Conservation (phyloP, 1,140 invertebrate genomes). For the Hylaeus volcanicus region DNA sequence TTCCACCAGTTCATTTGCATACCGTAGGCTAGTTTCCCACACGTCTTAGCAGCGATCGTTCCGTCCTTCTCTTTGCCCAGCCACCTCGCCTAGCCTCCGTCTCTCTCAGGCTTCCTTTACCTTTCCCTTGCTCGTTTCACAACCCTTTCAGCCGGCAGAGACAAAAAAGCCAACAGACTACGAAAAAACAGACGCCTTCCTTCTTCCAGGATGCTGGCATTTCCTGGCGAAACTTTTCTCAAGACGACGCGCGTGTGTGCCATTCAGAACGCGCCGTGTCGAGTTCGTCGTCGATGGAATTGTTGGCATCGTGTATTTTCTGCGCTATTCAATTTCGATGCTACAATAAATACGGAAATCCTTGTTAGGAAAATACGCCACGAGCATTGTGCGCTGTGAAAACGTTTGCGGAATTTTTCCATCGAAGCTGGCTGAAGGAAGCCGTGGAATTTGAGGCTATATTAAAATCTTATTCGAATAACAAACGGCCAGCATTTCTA, state of each 20-base stretch:
- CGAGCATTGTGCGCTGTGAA: no score
- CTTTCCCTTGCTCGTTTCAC: constrained; percentile 19
- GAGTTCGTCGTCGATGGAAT: constrained; percentile 8
- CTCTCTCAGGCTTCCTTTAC: constrained; percentile 9
- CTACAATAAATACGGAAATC: not conserved
- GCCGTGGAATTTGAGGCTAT: no score
- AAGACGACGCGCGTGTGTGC: constrained; percentile 5
- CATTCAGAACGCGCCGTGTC: constrained; percentile 25
- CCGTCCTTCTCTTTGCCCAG: constrained; percentile 32
- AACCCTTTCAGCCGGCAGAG: constrained; percentile 62
- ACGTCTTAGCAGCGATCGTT: constrained; percentile 62
- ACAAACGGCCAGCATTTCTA: no score
- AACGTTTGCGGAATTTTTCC: not conserved
- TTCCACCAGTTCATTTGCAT: constrained; percentile 64
- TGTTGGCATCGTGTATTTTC: constrained; percentile 17
- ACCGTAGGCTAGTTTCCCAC: constrained; percentile 67
- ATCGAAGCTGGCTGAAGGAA: no score
- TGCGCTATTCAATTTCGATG: not conserved
- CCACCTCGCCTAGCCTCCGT: not conserved
- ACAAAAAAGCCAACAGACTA: constrained; percentile 55
- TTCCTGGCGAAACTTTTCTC: constrained; percentile 53
- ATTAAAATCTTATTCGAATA: no score
- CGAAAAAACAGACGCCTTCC: constrained; percentile 48
- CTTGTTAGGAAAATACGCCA: not conserved
- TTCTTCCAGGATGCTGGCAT: constrained; percentile 51